Conservation (phyloP, 2,797 vertebrate genomes). For the Remorina albescens region DNA sequence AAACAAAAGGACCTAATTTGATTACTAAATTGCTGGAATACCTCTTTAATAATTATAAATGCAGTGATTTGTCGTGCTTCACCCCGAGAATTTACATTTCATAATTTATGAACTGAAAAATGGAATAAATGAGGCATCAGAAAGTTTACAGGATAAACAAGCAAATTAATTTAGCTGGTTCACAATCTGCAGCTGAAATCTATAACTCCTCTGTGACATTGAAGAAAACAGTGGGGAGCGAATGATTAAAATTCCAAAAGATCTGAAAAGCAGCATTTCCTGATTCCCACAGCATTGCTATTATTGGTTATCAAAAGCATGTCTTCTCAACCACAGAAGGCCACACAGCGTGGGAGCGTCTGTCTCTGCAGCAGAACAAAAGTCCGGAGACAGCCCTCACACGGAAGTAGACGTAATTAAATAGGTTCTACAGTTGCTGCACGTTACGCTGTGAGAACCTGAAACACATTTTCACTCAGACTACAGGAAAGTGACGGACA, state of each 20-base stretch:
- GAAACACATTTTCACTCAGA: slow-evolving; percentile 37
- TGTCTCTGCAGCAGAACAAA: slow-evolving; percentile 30
- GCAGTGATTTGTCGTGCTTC: neutral
- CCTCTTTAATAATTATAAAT: neutral
- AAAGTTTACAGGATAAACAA: neutral
- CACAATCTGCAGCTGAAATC: slow-evolving; percentile 10
- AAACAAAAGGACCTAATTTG: neutral
- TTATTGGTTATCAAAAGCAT: slow-evolving; percentile 52
- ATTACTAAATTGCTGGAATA: neutral
- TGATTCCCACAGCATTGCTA: slow-evolving; percentile 24
- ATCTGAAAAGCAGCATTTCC: slow-evolving; percentile 30
- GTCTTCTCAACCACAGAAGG: slow-evolving; percentile 51
- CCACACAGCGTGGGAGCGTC: slow-evolving; percentile 47
- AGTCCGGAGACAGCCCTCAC: slow-evolving; percentile 32
- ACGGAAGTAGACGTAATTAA: slow-evolving; percentile 52
- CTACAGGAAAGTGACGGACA: slow-evolving; percentile 49
- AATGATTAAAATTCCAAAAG: slow-evolving; percentile 53
- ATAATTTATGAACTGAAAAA: slow-evolving; percentile 1
- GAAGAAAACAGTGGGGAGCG: slow-evolving; percentile 37
- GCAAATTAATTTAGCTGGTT: slow-evolving; percentile 6
- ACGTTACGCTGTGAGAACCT: slow-evolving; percentile 34
- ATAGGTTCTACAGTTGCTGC: slow-evolving; percentile 46
- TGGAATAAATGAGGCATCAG: too few relatives aligned
- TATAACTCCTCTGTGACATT: slow-evolving; percentile 12
- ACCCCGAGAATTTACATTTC: neutral